Base-by-base conservation (phyloP, 30 jellyfish, hydroid and myxozoan species). In the Aurelia aurita complex sp. Pacific region DNA sequence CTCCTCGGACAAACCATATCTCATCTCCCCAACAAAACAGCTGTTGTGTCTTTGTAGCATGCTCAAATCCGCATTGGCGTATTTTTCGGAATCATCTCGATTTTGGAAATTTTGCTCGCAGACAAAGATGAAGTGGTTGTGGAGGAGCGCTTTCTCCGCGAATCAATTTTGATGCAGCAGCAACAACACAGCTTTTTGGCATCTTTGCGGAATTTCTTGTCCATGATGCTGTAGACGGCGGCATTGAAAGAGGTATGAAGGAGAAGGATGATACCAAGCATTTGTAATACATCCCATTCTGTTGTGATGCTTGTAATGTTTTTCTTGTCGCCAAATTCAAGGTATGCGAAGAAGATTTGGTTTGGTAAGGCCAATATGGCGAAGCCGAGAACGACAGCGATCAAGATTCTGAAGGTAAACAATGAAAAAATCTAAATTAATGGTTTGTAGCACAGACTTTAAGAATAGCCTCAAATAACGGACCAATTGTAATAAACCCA, bases 331-430 rank as follows among this genome's bases (percentile, higher is more conserved):
- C 77, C 83, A 67, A 81, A 23, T 34, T 81, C 83, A 68, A 81
- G 74, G 53, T 81, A 81, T 10, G 70, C 76, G 36, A 69, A 33
- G 43, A 50, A 66, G 40, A 81, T 69, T 73, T 81, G 90, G 38
- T 81, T 81, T 33, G 90, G 90, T 46, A 81, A 66, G 70, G 83
- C 79, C 55, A 81, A 57, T 12, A 81, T 54, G n/a, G 90, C 90
- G 50, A 81, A 81, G 2, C 90, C 90, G 5, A 81, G 59, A 38
- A 81, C 90, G 46, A 81, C 57, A 16, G 90, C 90, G 55, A 69
- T 34, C 32, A 81, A 64, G 15, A 81, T 81, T 61, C 85, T 75
- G 74, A 14, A 73, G 51, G 8, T 63, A 9, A 32, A 63, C 33
- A 13, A n/a, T n/a, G 14, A 46, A 9, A 46, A 14, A 46, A 7